Evolutionary conservation across 2,113 vertebrate species (phyloP), one percentile per base, ranked within the genome.

Genomic region (Furnarius figulus): DNA sequence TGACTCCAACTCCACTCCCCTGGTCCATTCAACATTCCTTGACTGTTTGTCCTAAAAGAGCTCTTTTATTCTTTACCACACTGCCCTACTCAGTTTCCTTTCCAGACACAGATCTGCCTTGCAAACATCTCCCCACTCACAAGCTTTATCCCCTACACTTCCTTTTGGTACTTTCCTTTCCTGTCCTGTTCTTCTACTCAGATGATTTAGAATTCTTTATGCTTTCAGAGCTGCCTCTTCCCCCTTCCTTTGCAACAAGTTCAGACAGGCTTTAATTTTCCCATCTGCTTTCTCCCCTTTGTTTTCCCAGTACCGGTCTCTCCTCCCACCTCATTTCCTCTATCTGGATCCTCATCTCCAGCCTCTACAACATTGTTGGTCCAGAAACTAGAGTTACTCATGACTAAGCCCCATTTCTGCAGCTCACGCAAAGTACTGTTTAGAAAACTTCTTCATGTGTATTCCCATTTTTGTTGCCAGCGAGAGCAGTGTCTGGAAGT

Each of bases 281-380:
- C 74, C 58, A 35, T 42, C 50, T 53, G 35, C 10, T 76, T 82
- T 33, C 5, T 2, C 6, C 2, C 0, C 15, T 20, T 53, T 49
- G 10, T 85, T 79, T 83, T 75, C 90, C 42, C 47, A 89, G 35
- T 31, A 81, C 46, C 24, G 86, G 16, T 24, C 86, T 77, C 72
- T 91, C 40, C 61, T 96, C 55, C 92, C 42, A 14, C 78, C n/a
- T 70, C 11, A 77, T 96, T 93, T 95, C 68, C 90, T 91, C 52
- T 71, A 5, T 47, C 85, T 95, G 89, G 68, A 63, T 74, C 21
- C 27, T 80, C 67, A 39, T 42, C 49, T 52, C 37, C 63, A 91
- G 30, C 13, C 52, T 30, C 46, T 80, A 30, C 68, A 86, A 70
- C 10, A 49, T 14, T 31, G 62, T 16, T 73, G 18, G 47, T 85